Conservation (phyloP, 1,140 invertebrate species). For the Polyergus mexicanus region DNA sequence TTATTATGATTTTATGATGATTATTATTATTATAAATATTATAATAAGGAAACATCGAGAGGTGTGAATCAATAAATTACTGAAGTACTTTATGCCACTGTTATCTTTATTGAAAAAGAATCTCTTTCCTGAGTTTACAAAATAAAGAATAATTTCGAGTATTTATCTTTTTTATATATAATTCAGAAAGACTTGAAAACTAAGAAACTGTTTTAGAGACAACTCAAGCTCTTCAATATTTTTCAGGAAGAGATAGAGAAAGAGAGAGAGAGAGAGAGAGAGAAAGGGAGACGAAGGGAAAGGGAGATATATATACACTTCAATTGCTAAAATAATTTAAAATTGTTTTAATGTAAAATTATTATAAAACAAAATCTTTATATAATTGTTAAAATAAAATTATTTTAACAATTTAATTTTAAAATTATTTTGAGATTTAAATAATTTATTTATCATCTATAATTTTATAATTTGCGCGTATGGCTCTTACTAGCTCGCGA, state of each 20-base stretch:
- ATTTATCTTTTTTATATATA: background rate
- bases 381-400: too few relatives aligned
- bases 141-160: background rate
- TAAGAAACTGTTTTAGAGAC: background rate
- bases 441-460: too few relatives aligned
- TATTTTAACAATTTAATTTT: too few relatives aligned
- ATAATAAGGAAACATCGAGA: slow-evolving; percentile 67
- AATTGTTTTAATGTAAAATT: too few relatives aligned
- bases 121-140: background rate
- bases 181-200: background rate
- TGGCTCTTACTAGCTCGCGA: too few relatives aligned
- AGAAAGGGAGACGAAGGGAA: too few relatives aligned
- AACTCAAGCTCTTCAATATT: background rate
- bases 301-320: too few relatives aligned
- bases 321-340: background rate
- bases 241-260: background rate
- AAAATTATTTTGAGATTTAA: too few relatives aligned
- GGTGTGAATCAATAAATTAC: slow-evolving; percentile 61
- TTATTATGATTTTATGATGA: slow-evolving; percentile 68
- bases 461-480: too few relatives aligned
- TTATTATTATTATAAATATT: slow-evolving; percentile 66
- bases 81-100: slow-evolving; percentile 53
- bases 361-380: too few relatives aligned
- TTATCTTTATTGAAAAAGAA: slow-evolving; percentile 13
- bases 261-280: background rate